Percentiles rank a stretch among this genome's conserved stretches.
Conservation (phyloP, 2,113 vertebrate genomes). For the Scytalopus superciliaris region DNA sequence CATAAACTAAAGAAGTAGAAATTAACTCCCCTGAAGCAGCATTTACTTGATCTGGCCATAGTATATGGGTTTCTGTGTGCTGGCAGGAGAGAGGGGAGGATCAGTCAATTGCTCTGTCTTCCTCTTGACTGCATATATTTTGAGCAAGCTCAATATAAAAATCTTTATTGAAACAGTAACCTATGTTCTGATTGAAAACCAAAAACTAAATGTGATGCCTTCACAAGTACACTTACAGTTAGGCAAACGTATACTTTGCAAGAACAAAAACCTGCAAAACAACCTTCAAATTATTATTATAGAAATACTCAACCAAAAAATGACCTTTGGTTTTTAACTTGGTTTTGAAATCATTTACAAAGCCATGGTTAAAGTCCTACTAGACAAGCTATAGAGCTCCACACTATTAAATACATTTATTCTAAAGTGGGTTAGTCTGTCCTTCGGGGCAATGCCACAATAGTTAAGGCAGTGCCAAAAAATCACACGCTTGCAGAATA, state of each 20-base stretch:
- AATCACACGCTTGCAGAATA: constrained; percentile 34
- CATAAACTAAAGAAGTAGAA: neutral
- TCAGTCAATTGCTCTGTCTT: neutral
- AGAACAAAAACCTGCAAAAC: neutral
- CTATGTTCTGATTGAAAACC: neutral
- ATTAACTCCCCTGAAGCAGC: neutral
- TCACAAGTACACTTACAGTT: neutral
- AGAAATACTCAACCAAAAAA: neutral
- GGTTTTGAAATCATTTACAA: constrained; percentile 53
- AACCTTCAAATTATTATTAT: neutral
- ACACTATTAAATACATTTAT: constrained; percentile 22
- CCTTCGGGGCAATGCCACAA: constrained; percentile 58
- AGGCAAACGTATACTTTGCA: neutral
- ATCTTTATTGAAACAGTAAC: neutral
- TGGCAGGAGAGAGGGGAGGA: neutral
- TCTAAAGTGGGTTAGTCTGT: constrained; percentile 55
- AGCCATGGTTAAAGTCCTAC: constrained; percentile 24
- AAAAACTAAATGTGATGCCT: neutral
- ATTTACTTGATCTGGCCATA: neutral
- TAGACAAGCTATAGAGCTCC: constrained; percentile 3
- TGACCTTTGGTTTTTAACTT: neutral
- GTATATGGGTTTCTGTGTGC: neutral
- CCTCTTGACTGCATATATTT: neutral
- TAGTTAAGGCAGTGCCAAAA: constrained; percentile 48
- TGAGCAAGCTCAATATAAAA: neutral